Conservation (phyloP, 2,888 invertebrate species). For the Tridacna gigas region DNA sequence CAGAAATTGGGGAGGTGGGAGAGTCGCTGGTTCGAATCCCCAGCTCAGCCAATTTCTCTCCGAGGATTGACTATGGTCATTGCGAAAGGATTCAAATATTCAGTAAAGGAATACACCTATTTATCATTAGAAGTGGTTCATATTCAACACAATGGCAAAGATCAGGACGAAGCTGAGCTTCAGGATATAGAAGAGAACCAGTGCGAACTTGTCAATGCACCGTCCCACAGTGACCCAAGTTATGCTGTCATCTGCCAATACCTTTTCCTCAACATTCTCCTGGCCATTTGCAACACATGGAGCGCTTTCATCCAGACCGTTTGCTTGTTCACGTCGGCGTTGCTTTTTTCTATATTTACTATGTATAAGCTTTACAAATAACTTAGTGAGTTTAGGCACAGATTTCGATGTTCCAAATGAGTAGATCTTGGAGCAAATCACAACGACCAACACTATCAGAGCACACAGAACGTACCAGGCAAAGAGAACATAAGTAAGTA, state of each 20-base stretch:
- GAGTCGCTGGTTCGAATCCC: no score
- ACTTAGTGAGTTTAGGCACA: constrained; percentile 1
- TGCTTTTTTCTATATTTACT: not conserved
- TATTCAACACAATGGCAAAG: not conserved
- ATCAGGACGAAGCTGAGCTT: constrained; percentile 5
- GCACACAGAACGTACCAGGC: constrained; percentile 10
- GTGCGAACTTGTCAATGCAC: not conserved
- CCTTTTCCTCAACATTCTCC: not conserved
- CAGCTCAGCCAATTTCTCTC: no score
- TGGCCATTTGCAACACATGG: constrained; percentile 5
- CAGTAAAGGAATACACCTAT: no score
- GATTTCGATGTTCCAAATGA: constrained; percentile 10
- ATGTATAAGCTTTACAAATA: not conserved
- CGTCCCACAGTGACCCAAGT: constrained; percentile 15
- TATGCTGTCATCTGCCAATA: not conserved
- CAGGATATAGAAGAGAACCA: not conserved
- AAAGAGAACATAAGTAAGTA: not conserved
- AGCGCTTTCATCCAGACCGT: not conserved
- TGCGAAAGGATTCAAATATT: no score
- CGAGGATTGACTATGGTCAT: no score
- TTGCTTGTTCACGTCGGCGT: not conserved
- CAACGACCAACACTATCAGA: constrained; percentile 7
- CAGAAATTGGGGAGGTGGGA: no score
- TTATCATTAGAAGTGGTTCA: not conserved
- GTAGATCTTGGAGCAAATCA: constrained; percentile 1